Evolutionary conservation across 1,140 invertebrate species (phyloP).

Genomic region (Hypothenemus hampei): DNA sequence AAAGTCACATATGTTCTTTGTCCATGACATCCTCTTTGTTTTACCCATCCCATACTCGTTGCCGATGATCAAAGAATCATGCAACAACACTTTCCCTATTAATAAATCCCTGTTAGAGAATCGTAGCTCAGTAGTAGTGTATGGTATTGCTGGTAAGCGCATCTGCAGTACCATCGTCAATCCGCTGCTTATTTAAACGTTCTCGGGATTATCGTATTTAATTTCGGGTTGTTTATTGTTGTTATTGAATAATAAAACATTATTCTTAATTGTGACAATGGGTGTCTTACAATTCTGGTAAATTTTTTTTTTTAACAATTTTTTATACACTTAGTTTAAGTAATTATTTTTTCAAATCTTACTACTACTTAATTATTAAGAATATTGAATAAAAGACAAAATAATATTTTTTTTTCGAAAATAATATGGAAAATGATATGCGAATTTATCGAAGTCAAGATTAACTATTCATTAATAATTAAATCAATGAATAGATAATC

Average conservation of each 20-base stretch:
- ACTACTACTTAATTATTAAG: no score
- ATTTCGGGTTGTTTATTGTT: background rate
- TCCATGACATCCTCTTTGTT: conserved; percentile 9
- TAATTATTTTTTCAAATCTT: no score
- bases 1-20: no score
- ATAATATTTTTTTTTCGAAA: no score
- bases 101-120: conserved; percentile 22
- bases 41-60: conserved; percentile 18
- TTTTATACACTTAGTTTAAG: background rate
- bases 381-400: no score
- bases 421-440: no score
- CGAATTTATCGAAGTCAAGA: no score
- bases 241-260: no score
- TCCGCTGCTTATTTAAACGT: no score
- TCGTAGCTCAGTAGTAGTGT: conserved; percentile 19
- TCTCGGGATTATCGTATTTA: no score
- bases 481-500: no score
- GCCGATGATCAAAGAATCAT: conserved; percentile 4
- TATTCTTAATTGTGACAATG: conserved; percentile 14
- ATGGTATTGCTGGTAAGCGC: conserved; percentile 2
- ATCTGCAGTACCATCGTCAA: background rate
- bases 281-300: conserved; percentile 23
- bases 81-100: conserved; percentile 21
- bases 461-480: no score
- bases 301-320: conserved; percentile 6